phyloP scores from a whole-genome alignment of 2,797 vertebrate species.

The Peromyscus aztecus region DNA sequence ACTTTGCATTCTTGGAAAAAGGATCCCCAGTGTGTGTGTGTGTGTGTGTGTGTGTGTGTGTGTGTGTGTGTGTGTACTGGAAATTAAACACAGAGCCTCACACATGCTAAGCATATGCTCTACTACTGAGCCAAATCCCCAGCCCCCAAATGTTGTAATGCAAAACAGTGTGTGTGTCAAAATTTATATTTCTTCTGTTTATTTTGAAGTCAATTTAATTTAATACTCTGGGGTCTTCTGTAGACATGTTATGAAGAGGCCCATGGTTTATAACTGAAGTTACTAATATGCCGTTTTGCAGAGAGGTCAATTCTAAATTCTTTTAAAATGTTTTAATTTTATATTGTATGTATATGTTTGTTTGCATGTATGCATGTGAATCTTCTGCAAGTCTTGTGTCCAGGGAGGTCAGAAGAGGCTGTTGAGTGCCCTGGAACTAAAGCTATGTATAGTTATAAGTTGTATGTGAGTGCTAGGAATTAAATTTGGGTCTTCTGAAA shows the following conservation, averaged over 20 bases:
- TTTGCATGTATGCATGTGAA: not conserved
- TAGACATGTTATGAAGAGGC: slow-evolving; percentile 39
- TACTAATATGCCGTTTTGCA: not conserved
- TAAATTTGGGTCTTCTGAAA: not conserved
- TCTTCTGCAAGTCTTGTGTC: not conserved
- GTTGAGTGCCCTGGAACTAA: not conserved
- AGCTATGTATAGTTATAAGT: not conserved
- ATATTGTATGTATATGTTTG: not conserved
- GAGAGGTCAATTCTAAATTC: not conserved
- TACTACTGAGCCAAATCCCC: not conserved
- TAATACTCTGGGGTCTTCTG: not conserved
- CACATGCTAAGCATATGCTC: not conserved
- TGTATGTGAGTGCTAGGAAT: not conserved
- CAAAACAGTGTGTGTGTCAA: slow-evolving; percentile 22
- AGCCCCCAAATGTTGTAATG: not conserved
- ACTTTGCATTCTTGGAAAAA: not conserved
- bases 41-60: not conserved
- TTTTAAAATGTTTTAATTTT: not conserved
- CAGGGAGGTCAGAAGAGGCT: not conserved
- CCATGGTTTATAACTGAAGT: not conserved
- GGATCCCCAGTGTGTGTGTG: not conserved
- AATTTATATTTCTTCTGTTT: slow-evolving; percentile 7
- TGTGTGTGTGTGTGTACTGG: not conserved
- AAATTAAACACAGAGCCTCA: not conserved
- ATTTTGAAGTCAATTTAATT: slow-evolving; percentile 47